Percentiles rank a stretch among this genome's conserved stretches.
Evolutionary conservation across 2,888 invertebrate genomes (phyloP).

Genomic region (Corbicula japonica): DNA sequence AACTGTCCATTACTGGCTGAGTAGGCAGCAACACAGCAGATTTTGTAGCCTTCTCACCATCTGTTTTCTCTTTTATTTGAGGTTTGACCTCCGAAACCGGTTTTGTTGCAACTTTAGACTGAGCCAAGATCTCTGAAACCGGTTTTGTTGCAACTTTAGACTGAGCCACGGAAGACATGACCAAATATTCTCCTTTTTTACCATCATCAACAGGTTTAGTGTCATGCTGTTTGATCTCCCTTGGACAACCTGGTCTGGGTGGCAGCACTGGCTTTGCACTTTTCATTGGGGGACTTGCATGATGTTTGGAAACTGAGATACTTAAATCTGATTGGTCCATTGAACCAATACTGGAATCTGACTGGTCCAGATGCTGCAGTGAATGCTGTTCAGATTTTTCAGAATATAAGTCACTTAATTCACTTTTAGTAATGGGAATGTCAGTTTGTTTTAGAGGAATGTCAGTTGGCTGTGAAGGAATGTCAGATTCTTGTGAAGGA

Average conservation of each 20-base stretch:
- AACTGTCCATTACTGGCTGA: slow-evolving; percentile 44
- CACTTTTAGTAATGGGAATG: slow-evolving; percentile 22
- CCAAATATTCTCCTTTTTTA: slow-evolving; percentile 48
- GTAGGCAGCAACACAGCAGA: slow-evolving; percentile 1
- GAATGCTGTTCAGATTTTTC: slow-evolving; percentile 43
- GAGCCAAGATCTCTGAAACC: no score
- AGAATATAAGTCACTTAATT: slow-evolving; percentile 18
- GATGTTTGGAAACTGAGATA: slow-evolving; percentile 32
- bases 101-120: no score
- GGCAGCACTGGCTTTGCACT: slow-evolving; percentile 45
- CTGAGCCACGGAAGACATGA: slow-evolving; percentile 38
- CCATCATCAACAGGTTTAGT: slow-evolving; percentile 40
- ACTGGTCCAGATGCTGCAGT: slow-evolving; percentile 32
- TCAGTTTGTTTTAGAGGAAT: slow-evolving; percentile 26
- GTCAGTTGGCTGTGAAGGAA: slow-evolving; percentile 31
- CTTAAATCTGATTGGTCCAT: slow-evolving; percentile 25
- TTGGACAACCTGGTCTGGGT: slow-evolving; percentile 24
- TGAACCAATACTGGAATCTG: slow-evolving; percentile 12
- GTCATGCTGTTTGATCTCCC: slow-evolving; percentile 36
- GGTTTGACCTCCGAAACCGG: slow-evolving; percentile 44
- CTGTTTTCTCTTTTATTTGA: slow-evolving; percentile 4
- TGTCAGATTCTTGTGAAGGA: slow-evolving; percentile 24
- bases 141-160: background rate
- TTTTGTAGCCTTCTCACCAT: slow-evolving; percentile 1
- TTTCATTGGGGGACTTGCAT: slow-evolving; percentile 19